These are phyloP conservation scores for Paralinhomoeus sp. DNA, from an alignment of 2,888 invertebrate genomes.

Conservation along the genomic window DNA sequence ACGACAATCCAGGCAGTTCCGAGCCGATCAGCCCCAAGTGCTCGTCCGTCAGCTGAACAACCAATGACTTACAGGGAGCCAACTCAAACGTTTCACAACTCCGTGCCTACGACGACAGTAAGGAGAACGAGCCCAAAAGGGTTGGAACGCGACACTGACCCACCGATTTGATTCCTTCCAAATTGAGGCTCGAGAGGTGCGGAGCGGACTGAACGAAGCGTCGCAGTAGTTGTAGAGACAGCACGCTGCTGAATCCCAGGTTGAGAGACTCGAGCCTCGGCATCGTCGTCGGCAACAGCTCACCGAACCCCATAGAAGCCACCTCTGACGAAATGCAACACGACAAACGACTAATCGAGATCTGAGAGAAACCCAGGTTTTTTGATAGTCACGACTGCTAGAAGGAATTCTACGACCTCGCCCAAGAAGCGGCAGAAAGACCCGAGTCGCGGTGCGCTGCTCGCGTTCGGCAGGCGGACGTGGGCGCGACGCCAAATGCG, in stretches of 20 bases:
- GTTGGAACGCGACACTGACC: too few species aligned
- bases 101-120: background rate
- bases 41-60: background rate
- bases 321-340: too few species aligned
- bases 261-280: background rate
- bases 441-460: too few species aligned
- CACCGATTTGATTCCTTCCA: background rate
- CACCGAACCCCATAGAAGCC: too few species aligned
- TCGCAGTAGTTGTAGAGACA: background rate
- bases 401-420: background rate
- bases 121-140: background rate
- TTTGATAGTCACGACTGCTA: too few species aligned
- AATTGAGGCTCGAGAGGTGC: background rate
- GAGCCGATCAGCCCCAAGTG: background rate
- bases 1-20: background rate
- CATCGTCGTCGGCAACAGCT: too few species aligned
- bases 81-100: too few species aligned
- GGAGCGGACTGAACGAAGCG: background rate
- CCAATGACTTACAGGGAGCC: too few species aligned
- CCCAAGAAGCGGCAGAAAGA: background rate
- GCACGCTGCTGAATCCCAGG: background rate
- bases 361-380: too few species aligned
- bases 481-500: background rate
- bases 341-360: too few species aligned
- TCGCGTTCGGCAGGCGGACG: background rate